Percentiles rank a stretch among this genome's conserved stretches.
phyloP scores from a whole-genome alignment of 2,888 invertebrate genomes.

The Copidosoma aretas region DNA sequence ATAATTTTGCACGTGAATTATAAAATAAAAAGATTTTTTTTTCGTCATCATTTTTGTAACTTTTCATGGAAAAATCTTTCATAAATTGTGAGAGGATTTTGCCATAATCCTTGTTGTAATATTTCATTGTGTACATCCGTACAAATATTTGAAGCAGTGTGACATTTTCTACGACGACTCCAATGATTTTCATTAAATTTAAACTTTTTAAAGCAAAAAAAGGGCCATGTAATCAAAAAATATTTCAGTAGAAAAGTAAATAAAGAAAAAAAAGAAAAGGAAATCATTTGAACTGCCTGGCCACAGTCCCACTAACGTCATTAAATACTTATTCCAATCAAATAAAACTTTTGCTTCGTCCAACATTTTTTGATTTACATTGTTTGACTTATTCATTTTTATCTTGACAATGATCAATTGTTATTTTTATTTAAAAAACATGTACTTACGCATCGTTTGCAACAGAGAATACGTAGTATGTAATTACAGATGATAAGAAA shows the following conservation, averaged over 20 bases:
- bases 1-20: conserved; percentile 32
- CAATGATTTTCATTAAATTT: conserved; percentile 23
- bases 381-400: too few relatives aligned
- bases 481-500: too few relatives aligned
- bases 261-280: conserved; percentile 15
- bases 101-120: conserved; percentile 40
- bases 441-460: too few relatives aligned
- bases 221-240: conserved; percentile 2
- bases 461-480: too few relatives aligned
- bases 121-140: conserved; percentile 40
- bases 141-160: conserved; percentile 35
- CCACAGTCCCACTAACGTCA: conserved; percentile 32
- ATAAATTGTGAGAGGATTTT: conserved; percentile 40
- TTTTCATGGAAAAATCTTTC: conserved; percentile 32
- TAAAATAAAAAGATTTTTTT: conserved; percentile 38
- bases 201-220: neutral
- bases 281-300: conserved; percentile 6
- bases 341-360: conserved; percentile 21
- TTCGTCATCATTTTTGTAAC: conserved; percentile 38
- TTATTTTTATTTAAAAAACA: too few relatives aligned
- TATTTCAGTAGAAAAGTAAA: conserved; percentile 3
- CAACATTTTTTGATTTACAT: conserved; percentile 10
- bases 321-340: conserved; percentile 25
- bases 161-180: conserved; percentile 14
- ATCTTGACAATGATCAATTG: too few relatives aligned